Conservation (phyloP, 2,113 vertebrate species). For the Galeopterus variegatus region DNA sequence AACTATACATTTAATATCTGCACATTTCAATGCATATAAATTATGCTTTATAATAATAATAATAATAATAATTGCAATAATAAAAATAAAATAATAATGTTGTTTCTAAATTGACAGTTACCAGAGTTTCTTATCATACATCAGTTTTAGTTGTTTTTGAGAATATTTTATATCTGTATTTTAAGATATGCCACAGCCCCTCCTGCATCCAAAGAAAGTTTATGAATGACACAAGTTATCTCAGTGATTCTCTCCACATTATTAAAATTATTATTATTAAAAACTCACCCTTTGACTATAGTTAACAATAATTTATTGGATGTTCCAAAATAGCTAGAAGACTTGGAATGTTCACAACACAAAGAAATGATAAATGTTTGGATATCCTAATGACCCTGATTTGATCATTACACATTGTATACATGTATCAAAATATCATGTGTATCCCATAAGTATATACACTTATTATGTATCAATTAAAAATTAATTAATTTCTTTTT, state of each 20-base stretch:
- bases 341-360: too few relatives aligned
- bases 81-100: not conserved
- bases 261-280: not conserved
- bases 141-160: not conserved
- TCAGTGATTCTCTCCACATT: not conserved
- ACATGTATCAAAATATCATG: too few relatives aligned
- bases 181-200: not conserved
- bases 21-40: slow-evolving; percentile 4
- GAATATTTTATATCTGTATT: not conserved
- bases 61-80: not conserved
- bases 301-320: too few relatives aligned
- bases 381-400: too few relatives aligned
- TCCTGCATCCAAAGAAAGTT: not conserved
- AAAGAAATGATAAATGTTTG: too few relatives aligned
- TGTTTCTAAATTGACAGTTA: not conserved
- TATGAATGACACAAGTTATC: not conserved
- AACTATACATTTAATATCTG: not conserved
- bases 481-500: too few relatives aligned
- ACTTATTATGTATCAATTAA: too few relatives aligned
- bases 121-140: not conserved
- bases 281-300: not conserved
- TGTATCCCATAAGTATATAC: too few relatives aligned
- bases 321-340: too few relatives aligned
- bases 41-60: not conserved
- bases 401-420: too few relatives aligned